phyloP scores from a whole-genome alignment of 1,140 invertebrate species.

The Neocloeon triangulifer region DNA sequence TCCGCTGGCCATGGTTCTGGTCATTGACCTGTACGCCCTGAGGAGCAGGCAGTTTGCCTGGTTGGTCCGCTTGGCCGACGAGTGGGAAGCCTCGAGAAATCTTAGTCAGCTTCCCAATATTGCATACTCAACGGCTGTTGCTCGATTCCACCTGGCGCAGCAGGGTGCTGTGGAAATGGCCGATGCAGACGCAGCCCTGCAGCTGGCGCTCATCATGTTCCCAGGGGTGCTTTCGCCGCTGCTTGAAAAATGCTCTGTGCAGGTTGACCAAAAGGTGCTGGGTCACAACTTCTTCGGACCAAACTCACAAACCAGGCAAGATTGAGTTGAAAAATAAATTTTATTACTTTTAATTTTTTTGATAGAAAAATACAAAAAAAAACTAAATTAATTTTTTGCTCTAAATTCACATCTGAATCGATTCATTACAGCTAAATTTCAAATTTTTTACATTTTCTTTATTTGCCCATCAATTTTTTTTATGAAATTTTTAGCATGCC shows the following conservation, averaged over 20 bases:
- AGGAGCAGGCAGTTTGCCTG: slow-evolving; percentile 61
- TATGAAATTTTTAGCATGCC: slow-evolving; percentile 39
- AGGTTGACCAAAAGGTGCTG: slow-evolving; percentile 36
- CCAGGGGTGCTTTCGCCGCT: slow-evolving; percentile 49
- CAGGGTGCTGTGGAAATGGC: slow-evolving; percentile 6
- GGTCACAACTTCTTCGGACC: slow-evolving; percentile 21
- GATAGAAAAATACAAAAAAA: not conserved
- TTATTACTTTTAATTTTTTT: slow-evolving; percentile 4
- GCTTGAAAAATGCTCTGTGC: slow-evolving; percentile 53
- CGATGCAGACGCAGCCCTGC: slow-evolving; percentile 35
- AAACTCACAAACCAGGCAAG: slow-evolving; percentile 12
- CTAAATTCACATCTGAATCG: not conserved
- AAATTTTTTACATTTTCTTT: slow-evolving; percentile 1
- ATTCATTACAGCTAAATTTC: not conserved
- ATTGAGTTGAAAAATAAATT: too few species aligned
- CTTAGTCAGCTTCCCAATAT: slow-evolving; percentile 66
- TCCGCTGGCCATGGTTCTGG: slow-evolving; percentile 55
- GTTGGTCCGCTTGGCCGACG: slow-evolving; percentile 41
- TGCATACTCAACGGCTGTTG: slow-evolving; percentile 61
- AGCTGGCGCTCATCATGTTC: slow-evolving; percentile 65
- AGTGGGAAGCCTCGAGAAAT: slow-evolving; percentile 42
- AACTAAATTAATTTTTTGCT: not conserved
- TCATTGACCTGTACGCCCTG: slow-evolving; percentile 74
- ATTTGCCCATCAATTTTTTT: slow-evolving; percentile 10
- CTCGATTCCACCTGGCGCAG: slow-evolving; percentile 32